A percentile compares a stretch with the other conserved stretches of the same genome.
phyloP scores from a whole-genome alignment of 1,140 invertebrate genomes.

The Eurytemora carolleeae region DNA sequence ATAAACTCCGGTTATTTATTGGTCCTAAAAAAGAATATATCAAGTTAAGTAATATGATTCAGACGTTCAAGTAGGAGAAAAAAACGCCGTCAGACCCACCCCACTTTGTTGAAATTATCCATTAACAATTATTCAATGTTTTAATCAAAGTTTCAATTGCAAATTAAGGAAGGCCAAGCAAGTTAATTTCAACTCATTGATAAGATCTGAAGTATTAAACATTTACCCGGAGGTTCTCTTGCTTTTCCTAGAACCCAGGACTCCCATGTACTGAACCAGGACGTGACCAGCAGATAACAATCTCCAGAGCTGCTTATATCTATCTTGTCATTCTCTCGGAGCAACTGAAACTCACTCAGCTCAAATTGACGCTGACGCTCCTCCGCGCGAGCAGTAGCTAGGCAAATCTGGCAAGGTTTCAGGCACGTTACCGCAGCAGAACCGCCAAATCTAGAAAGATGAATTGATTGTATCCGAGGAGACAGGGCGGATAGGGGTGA shows the following conservation, averaged over 20 bases:
- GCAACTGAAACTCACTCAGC: neutral
- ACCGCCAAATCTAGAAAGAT: neutral
- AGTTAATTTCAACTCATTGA: no score
- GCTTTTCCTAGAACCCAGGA: conserved; percentile 56
- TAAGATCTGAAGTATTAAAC: no score
- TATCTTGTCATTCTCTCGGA: neutral
- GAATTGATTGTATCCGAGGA: no score
- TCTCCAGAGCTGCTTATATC: neutral
- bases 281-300: conserved; percentile 16
- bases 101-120: no score
- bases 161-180: no score
- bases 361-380: neutral
- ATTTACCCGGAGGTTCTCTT: conserved; percentile 50
- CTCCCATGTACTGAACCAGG: conserved; percentile 77
- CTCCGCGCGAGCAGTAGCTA: neutral
- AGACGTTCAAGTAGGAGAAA: no score
- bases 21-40: no score
- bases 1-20: conserved; percentile 49
- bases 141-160: no score
- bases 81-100: no score
- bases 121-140: no score
- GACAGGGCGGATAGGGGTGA: no score
- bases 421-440: neutral
- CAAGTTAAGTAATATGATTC: no score
- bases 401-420: neutral